Evolutionary conservation across 2,797 vertebrate species (phyloP), one percentile per base, ranked within the genome.

Genomic region (Parauchenoglanis punctatus): DNA sequence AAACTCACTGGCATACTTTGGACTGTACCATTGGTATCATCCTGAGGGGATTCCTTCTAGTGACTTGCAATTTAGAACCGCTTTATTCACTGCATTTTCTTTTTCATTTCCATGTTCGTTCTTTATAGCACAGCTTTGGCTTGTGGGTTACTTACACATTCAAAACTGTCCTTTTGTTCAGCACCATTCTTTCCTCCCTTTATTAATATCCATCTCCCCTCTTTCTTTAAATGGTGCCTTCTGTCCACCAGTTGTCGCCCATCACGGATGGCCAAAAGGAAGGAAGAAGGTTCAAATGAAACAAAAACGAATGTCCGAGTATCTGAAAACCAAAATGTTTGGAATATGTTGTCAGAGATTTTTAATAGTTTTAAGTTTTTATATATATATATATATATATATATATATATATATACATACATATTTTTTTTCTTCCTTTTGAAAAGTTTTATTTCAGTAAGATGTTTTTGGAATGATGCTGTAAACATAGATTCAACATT

Each of bases 151-250:
- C 63, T 35, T 84, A 63, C 81, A 59, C 87, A 87, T 52, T 83
- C 52, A 7, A 52, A 58, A 65, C 46, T 20, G 65, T 86, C 73
- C 20, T 28, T 59, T 77, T 58, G 58, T 59, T 75, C 44, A 5
- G 8, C 82, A 12, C 12, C 1, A 15, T 54, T 72, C 73, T 46
- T 5, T 49, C 65, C 4, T 63, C n/a, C 56, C 8, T 63, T 77
- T 3, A 73, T 46, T 63, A 31, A 40, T 15, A 73, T 40, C 61
- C 59, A 54, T 87, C 67, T 67, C 85, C 83, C 85, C 73, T 67
- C 49, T 85, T 18, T 65, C 59, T 92, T 94, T 95, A 94, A 95
- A 92, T 92, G 95, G 96, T 96, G 96, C 96, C 96, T 96, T 95
- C 88, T 91, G 88, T 87, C 88, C 73, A 83, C 84, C 58, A 84